These are phyloP conservation scores for Acropternis orthonyx DNA, from an alignment of 2,797 vertebrate species.

Conservation along the genomic window DNA sequence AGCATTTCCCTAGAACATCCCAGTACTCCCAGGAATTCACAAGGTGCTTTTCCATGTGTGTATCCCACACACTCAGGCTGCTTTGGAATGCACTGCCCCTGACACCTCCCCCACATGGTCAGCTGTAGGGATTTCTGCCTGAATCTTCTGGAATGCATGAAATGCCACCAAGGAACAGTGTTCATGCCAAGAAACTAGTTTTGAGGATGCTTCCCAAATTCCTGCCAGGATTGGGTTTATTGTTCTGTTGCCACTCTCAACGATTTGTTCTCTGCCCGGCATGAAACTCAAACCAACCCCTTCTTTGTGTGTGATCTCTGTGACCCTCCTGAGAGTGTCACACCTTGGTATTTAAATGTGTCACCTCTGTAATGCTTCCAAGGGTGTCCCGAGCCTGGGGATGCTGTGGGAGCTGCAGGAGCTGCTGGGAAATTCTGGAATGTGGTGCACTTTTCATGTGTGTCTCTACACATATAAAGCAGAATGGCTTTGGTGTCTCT, in stretches of 20 bases:
- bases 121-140: neutral
- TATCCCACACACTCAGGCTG: rapidly evolving
- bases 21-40: rapidly evolving
- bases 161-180: rapidly evolving
- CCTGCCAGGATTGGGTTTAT: neutral
- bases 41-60: neutral
- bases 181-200: neutral
- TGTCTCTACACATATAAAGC: rapidly evolving
- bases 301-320: too few species aligned
- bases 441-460: neutral
- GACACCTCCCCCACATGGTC: rapidly evolving
- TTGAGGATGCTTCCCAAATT: neutral
- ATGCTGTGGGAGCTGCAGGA: neutral
- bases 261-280: neutral
- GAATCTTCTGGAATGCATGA: neutral
- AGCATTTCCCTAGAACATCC: neutral
- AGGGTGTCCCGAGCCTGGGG: neutral
- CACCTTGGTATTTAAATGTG: too few species aligned
- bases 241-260: neutral
- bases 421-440: neutral
- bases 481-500: neutral
- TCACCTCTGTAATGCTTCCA: rapidly evolving
- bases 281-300: rapidly evolving
- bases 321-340: neutral
- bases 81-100: neutral